These are phyloP conservation scores for Atrina japonica DNA, from an alignment of 2,888 invertebrate species.

Conservation along the genomic window DNA sequence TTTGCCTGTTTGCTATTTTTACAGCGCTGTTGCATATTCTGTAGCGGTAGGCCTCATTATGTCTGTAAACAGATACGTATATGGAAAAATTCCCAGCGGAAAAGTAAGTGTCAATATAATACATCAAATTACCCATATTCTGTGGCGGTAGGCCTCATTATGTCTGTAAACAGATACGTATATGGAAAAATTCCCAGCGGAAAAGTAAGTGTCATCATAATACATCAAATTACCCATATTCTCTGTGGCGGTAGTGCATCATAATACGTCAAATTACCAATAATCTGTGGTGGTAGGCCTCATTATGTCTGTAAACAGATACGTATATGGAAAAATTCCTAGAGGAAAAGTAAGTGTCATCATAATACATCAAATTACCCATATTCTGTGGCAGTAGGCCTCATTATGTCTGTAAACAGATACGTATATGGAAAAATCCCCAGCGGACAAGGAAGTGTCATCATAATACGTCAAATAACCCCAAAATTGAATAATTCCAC, in stretches of 20 bases:
- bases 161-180: constrained; percentile 74
- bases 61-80: constrained; percentile 73
- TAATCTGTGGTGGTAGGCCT: constrained; percentile 75
- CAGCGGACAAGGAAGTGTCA: constrained; percentile 69
- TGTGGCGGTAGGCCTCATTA: constrained; percentile 72
- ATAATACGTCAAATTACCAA: too few species aligned
- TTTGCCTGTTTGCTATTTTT: constrained; percentile 35
- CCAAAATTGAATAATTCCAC: too few species aligned
- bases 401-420: constrained; percentile 73
- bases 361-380: too few species aligned
- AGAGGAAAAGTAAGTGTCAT: constrained; percentile 69
- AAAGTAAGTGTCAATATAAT: constrained; percentile 69
- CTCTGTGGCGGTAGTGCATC: too few species aligned
- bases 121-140: too few species aligned
- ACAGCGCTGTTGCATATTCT: constrained; percentile 74
- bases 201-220: constrained; percentile 69
- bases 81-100: constrained; percentile 71
- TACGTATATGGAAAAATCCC: constrained; percentile 74
- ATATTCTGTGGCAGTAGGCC: constrained; percentile 72
- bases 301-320: constrained; percentile 73
- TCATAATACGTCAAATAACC: too few species aligned
- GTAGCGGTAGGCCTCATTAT: constrained; percentile 74
- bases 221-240: too few species aligned
- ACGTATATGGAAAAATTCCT: constrained; percentile 72
- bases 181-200: constrained; percentile 72